Conservation (phyloP, 2,797 vertebrate species). For the Sandelia bainsii region DNA sequence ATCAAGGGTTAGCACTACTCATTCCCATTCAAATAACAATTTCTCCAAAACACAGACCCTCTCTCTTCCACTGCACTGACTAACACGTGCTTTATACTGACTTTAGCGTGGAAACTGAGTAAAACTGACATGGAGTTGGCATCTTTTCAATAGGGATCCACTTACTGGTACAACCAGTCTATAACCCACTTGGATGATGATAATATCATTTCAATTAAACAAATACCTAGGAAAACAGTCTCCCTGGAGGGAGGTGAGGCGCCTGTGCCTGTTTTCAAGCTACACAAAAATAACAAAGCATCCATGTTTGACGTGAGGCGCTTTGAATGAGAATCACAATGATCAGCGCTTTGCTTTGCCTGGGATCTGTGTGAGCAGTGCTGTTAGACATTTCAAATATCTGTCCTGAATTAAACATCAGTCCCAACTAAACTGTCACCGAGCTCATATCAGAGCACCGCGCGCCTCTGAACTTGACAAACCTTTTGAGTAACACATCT, state of each 20-base stretch:
- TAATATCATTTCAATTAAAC: not conserved
- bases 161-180: not conserved
- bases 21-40: not conserved
- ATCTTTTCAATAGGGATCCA: not conserved
- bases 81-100: not conserved
- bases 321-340: constrained; percentile 21
- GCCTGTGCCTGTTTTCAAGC: constrained; percentile 4
- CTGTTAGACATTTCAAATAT: constrained; percentile 19
- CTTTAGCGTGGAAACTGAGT: not conserved
- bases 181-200: not conserved
- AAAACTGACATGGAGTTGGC: constrained; percentile 4
- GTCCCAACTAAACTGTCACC: constrained; percentile 6
- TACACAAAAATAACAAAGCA: not conserved
- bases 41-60: not conserved
- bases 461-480: constrained; percentile 13
- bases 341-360: constrained; percentile 12
- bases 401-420: constrained; percentile 21
- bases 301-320: not conserved
- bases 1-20: too few relatives aligned
- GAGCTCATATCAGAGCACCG: constrained; percentile 20
- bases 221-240: not conserved
- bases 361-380: not conserved
- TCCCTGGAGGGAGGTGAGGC: not conserved
- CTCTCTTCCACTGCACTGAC: not conserved
- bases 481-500: constrained; percentile 15